phyloP scores from a whole-genome alignment of 2,797 vertebrate genomes.

The Petrocephalus sullivani region DNA sequence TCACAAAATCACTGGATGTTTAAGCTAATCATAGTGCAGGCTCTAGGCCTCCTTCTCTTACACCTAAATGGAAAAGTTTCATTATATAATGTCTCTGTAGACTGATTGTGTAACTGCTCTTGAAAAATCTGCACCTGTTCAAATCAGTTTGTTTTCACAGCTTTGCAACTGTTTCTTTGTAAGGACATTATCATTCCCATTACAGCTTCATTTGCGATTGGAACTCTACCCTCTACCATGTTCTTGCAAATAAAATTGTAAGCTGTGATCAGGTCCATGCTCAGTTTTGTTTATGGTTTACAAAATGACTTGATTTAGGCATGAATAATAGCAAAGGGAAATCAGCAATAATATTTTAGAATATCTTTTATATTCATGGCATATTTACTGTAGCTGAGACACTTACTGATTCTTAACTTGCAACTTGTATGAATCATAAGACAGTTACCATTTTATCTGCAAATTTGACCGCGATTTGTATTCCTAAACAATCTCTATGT shows the following conservation, averaged over 20 bases:
- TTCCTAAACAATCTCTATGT: background rate
- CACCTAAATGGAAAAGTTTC: background rate
- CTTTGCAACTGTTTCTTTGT: background rate
- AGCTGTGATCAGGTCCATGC: background rate
- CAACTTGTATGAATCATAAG: background rate
- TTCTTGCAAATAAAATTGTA: background rate
- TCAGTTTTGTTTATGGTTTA: background rate
- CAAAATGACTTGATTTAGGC: background rate
- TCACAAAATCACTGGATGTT: background rate
- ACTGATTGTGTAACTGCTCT: background rate
- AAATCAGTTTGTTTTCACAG: background rate
- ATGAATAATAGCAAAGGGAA: background rate
- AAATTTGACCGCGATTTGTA: background rate
- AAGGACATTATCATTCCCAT: background rate
- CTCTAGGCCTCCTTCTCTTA: background rate
- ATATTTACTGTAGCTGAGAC: background rate
- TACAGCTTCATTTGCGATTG: background rate
- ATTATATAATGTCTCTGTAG: background rate
- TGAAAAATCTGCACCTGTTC: slow-evolving; percentile 4
- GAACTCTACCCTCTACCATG: background rate
- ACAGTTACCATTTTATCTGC: background rate
- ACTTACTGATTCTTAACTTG: background rate
- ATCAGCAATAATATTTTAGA: background rate
- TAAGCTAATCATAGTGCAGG: background rate
- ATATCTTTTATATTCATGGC: background rate